A percentile compares a stretch with the other conserved stretches of the same genome.
Evolutionary conservation across 2,113 vertebrate species (phyloP).

Genomic region (Tachysurus fulvidraco): DNA sequence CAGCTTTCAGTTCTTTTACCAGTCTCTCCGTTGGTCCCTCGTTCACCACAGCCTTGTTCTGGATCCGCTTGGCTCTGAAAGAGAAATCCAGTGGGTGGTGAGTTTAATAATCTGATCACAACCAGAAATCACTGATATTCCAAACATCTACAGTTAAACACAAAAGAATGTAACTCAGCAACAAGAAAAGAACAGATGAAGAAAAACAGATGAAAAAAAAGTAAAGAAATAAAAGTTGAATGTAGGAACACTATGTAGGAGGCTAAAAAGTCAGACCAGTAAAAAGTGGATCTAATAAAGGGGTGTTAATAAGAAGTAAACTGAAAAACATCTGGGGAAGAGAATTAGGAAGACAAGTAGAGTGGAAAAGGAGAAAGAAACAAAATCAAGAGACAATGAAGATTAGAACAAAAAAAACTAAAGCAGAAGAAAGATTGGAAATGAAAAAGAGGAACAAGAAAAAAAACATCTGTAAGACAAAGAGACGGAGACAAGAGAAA

Average conservation of each 20-base stretch:
- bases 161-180: background rate
- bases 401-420: background rate
- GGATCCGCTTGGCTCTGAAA: slow-evolving; percentile 83
- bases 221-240: no score
- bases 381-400: background rate
- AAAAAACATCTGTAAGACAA: background rate
- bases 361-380: background rate
- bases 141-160: background rate
- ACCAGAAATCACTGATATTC: background rate
- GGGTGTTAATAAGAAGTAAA: background rate
- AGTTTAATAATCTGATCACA: background rate
- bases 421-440: background rate
- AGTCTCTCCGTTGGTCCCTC: slow-evolving; percentile 80
- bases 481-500: background rate
- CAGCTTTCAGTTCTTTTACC: slow-evolving; percentile 77
- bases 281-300: background rate
- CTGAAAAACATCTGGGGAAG: background rate
- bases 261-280: background rate
- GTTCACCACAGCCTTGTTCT: slow-evolving; percentile 84
- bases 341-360: background rate
- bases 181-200: background rate
- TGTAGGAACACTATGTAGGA: no score
- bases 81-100: background rate
- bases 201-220: background rate
- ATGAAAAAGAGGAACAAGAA: no score